Base-by-base conservation (phyloP, 2,888 invertebrate species). In the Tetramorium bicarinatum region DNA sequence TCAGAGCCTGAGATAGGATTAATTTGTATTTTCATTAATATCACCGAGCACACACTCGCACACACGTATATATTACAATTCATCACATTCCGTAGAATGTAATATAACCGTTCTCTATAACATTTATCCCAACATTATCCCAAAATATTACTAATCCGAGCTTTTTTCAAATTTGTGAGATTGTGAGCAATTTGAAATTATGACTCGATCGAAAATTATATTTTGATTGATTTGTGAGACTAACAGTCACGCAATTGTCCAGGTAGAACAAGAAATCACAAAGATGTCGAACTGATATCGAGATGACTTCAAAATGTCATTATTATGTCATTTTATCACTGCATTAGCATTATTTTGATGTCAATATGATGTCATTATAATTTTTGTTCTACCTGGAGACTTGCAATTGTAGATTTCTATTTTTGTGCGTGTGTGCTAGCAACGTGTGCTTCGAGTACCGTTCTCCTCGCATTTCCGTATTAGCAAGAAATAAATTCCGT, bases 21-120 rank as follows among this genome's bases (percentile, higher is more conserved):
- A 59, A 80, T 54, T 71, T 72, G 44, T 79, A 59, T 34, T 69
- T 79, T 79, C 47, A 18, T 71, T 79, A 71, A 59, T 59, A 79
- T 25, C 47, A 15, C 41, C 6, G 13, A 3, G 3, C 61, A 21
- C 38, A 59, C 25, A 15, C 61, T n/a, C 38, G 2, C 34, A 18
- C 38, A 3, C 62, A 41, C 61, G 7, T 11, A 11, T 3, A 29
- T 29, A 71, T 29, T 34, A 13, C 29, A 64, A 52, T 76, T 76
- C 25, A 41, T 64, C 64, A 41, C 64, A 64, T 76, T 75, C 34
- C 49, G 18, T 15, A 49, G 29, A 47, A 64, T 25, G 52, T 76
- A 64, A 76, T 76, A 76, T 76, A 64, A 76, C 25, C 11, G 18
- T 0, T 61, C 18, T 21, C 11, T 38, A 7, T 11, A 52, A 69